Conservation (phyloP, 1,140 invertebrate genomes). For the Marisa cornuarietis region DNA sequence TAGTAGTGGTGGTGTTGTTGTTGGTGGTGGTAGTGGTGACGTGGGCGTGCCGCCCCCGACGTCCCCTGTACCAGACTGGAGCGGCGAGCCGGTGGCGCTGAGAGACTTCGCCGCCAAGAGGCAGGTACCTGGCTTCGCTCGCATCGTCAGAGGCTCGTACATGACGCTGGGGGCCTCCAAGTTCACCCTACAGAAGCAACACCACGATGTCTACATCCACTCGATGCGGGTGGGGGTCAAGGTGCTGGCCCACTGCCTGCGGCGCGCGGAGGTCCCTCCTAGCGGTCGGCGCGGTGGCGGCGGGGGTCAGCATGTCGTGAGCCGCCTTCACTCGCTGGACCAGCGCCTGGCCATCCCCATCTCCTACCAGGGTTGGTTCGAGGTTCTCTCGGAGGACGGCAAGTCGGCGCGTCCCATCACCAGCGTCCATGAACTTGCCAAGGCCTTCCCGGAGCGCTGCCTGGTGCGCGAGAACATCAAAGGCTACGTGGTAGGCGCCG, state of each 20-base stretch:
- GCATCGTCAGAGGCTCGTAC: constrained; percentile 92
- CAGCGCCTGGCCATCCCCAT: constrained; percentile 79
- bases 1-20: not conserved
- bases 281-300: constrained; percentile 60
- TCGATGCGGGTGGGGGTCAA: constrained; percentile 85
- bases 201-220: constrained; percentile 84
- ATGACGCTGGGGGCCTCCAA: constrained; percentile 86
- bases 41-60: not conserved
- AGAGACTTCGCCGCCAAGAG: constrained; percentile 83
- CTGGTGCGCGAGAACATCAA: constrained; percentile 87
- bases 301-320: constrained; percentile 46
- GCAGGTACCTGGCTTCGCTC: constrained; percentile 83
- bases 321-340: constrained; percentile 69
- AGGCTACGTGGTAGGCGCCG: constrained; percentile 71
- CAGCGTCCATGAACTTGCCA: constrained; percentile 82
- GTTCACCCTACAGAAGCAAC: constrained; percentile 67
- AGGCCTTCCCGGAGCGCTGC: constrained; percentile 80
- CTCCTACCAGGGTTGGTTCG: constrained; percentile 90
- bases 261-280: constrained; percentile 79
- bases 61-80: constrained; percentile 73
- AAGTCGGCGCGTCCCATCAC: constrained; percentile 88
- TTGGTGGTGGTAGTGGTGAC: not conserved
- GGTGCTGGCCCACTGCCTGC: constrained; percentile 86
- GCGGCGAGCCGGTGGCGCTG: constrained; percentile 80
- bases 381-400: constrained; percentile 92